Base-by-base conservation (phyloP, 2,113 vertebrate species). In the Pavo muticus region DNA sequence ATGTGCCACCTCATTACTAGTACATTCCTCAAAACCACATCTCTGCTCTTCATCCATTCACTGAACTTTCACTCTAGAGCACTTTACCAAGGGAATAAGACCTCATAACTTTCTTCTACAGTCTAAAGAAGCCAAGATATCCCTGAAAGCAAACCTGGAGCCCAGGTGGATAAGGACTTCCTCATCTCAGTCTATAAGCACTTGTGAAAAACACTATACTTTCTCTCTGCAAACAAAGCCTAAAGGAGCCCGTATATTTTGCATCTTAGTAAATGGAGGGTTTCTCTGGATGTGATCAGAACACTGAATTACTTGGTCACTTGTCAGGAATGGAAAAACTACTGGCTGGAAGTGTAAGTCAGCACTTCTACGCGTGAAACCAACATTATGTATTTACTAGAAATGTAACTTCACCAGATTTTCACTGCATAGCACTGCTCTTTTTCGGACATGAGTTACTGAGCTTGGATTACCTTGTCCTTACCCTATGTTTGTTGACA, bases 201-300 rank as follows among this genome's bases (percentile, higher is more conserved):
- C 10, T 32, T 71, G 50, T 27, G 76, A 42, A 18, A 48, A 67
- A 37, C 17, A 5, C 4, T 35, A 10, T 35, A 59, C 15, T 4
- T 56, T 72, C 50, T 39, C 32, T 48, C 61, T 57, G 40, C 30
- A 69, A 63, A 47, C 4, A 67, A 73, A 74, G 5, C 6, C 1
- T 0, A 73, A 42, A 23, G 32, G 2, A 68, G 0, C 1, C 12
- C 9, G 10, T 74, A 50, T 63, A n/a, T 57, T 79, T 69, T n/a
- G 3, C 13, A 15, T 27, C 30, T 2, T 21, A 56, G 6, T 37
- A 73, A 69, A 39, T 7, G 9, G 5, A 40, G 5, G 42, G 4
- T 45, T 82, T 75, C 30, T 52, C 63, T 35, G 32, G 24, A 45
- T 1, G 2, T 37, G 29, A 21, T 23, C 17, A 50, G 76, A 83